Percentiles rank a stretch among this genome's conserved stretches.
phyloP scores from a whole-genome alignment of 2,113 vertebrate species.

The Pangasianodon gigas region DNA sequence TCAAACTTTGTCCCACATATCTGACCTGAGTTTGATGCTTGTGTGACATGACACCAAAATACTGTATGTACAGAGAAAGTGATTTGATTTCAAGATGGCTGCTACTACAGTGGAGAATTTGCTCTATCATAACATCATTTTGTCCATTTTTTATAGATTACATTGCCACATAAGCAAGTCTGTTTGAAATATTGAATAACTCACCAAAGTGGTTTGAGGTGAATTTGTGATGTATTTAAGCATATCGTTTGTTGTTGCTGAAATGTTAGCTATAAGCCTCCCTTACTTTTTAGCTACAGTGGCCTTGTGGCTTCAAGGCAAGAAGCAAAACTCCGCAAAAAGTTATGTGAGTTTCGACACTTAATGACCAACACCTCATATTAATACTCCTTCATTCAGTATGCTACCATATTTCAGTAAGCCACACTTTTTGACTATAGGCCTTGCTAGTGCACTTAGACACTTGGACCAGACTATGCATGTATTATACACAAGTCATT shows the following conservation, averaged over 20 bases:
- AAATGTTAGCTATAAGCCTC: not conserved
- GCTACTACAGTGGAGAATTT: not conserved
- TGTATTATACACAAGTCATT: not conserved
- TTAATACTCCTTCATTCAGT: not conserved
- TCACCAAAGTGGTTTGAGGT: not conserved
- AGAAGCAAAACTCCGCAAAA: not conserved
- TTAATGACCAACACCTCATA: not conserved
- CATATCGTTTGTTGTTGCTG: not conserved
- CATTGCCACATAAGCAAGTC: not conserved
- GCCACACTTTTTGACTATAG: not conserved
- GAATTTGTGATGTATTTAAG: not conserved
- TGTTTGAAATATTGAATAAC: not conserved
- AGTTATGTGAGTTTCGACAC: not conserved
- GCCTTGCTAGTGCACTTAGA: not conserved
- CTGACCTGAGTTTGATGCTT: not conserved
- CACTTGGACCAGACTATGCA: not conserved
- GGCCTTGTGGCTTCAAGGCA: not conserved
- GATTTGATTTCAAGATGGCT: not conserved
- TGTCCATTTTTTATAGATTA: not conserved
- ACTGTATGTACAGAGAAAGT: not conserved
- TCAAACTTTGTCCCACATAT: too few species aligned
- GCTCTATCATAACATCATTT: not conserved
- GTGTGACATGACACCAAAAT: not conserved
- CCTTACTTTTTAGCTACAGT: not conserved
- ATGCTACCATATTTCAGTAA: not conserved